Percentiles rank a stretch among this genome's conserved stretches.
Conservation (phyloP, 2,113 vertebrate species). For the Phainopepla nitens region DNA sequence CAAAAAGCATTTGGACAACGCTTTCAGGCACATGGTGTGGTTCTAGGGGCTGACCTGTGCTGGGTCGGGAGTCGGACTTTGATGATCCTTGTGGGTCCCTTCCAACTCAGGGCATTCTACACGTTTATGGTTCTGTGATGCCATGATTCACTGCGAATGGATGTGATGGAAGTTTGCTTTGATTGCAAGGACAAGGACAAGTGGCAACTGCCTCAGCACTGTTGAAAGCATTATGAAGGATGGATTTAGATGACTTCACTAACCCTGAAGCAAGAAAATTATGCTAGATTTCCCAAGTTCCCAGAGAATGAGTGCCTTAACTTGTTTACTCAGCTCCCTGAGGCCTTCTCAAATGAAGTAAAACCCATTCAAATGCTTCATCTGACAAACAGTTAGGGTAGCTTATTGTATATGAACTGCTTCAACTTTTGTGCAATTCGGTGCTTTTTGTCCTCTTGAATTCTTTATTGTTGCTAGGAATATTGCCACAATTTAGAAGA, state of each 20-base stretch:
- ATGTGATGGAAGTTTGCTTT: background rate
- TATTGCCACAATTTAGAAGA: background rate
- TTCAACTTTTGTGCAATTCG: background rate
- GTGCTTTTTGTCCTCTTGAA: background rate
- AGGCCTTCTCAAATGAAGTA: background rate
- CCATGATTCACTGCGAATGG: background rate
- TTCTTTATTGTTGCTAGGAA: background rate
- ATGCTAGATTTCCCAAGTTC: background rate
- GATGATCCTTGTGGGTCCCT: background rate
- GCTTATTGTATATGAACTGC: background rate
- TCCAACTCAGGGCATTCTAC: background rate
- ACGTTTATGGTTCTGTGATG: rapidly evolving
- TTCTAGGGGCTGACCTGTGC: background rate
- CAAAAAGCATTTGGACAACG: background rate
- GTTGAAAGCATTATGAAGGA: background rate
- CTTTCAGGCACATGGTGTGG: background rate
- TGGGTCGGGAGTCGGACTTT: background rate
- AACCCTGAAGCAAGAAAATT: background rate
- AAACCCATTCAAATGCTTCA: background rate
- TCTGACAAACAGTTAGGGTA: background rate
- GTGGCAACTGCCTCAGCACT: background rate
- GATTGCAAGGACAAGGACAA: background rate
- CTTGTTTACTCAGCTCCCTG: background rate
- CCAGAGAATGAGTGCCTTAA: background rate
- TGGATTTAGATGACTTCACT: background rate